Conservation (phyloP, 1,140 invertebrate species). For the Lordiphosa stackelbergi region DNA sequence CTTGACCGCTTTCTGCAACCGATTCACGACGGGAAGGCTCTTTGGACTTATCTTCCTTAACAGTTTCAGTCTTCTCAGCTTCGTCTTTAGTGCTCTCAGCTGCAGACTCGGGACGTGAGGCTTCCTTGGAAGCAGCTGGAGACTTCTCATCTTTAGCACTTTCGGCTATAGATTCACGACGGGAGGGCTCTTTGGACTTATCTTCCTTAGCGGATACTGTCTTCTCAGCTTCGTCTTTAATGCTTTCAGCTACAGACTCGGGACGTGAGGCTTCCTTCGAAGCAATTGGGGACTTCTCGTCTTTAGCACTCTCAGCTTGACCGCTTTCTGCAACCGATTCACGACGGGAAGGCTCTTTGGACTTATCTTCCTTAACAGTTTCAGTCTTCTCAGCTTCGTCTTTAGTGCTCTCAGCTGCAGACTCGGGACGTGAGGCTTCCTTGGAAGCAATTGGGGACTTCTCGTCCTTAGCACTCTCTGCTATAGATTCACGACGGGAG, state of each 20-base stretch:
- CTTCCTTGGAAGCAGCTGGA: conserved; percentile 26
- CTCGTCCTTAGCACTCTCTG: conserved; percentile 12
- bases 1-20: conserved; percentile 15
- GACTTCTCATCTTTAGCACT: conserved; percentile 35
- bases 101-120: conserved; percentile 26
- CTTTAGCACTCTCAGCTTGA: conserved; percentile 17
- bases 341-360: conserved; percentile 1
- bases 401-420: conserved; percentile 12
- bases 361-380: neutral
- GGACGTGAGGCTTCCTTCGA: conserved; percentile 29
- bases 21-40: conserved; percentile 28
- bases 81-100: conserved; percentile 17
- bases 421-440: conserved; percentile 23
- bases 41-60: conserved; percentile 8
- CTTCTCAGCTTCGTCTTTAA: conserved; percentile 10
- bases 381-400: conserved; percentile 10
- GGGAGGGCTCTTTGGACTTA: conserved; percentile 16
- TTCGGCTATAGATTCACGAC: conserved; percentile 25
- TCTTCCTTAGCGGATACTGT: neutral
- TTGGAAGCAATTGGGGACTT: conserved; percentile 1
- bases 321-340: neutral
- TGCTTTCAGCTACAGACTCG: conserved; percentile 23
- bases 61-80: too few relatives aligned
- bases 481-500: conserved; percentile 27
- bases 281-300: conserved; percentile 24